Base-by-base conservation (phyloP, 2,888 invertebrate species). In the Nymphalis polychloros region DNA sequence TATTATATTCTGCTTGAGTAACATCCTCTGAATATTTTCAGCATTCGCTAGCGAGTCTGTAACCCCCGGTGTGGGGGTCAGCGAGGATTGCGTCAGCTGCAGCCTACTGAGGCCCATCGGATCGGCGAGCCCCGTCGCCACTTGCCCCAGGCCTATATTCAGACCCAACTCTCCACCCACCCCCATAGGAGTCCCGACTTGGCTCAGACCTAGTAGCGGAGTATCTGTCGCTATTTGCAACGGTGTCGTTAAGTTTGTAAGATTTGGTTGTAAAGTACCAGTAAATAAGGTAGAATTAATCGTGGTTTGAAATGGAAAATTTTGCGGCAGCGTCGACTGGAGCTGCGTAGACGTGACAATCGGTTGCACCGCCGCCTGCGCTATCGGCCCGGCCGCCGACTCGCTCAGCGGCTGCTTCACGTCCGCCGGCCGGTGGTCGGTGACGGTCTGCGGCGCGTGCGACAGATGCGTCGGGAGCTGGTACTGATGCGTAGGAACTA, bases 1-100 rank as follows among this genome's bases (percentile, higher is more conserved):
- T 82, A 92, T 91, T 72, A 93, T 91, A 77, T 92, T 93, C 78
- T 93, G 93, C 65, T 93, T 93, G 65, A 93, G 77, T 75, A 93
- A 77, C 92, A 93, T 93, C 79, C 92, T 81, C 77, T 93, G 92
- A 53, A 93, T 88, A 72, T 92, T 92, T 73, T 93, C 92, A 1
- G 89, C 84, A 70, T 89, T 90, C 20, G 88, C 84, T 78, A 85
- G 55, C 10, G 81, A 67, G 17, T 86, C 86, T 0, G 67, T 76
- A 13, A 77, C 74, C 8, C 73, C 81, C 1, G 90, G 87, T 3
- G 84, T 84, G 2, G 87, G 84, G 17, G 85, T 84, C 68, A 84
- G 66, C 2, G 78, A 77, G 53, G 81, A 83, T 71, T 81, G 85
- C 57, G 76, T 74, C 48, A 82, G 76, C 63, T 82, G 77, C 71